Percentiles rank a stretch among this genome's conserved stretches.
phyloP scores from a whole-genome alignment of 1,140 invertebrate species.

The Calliphora vicina region DNA sequence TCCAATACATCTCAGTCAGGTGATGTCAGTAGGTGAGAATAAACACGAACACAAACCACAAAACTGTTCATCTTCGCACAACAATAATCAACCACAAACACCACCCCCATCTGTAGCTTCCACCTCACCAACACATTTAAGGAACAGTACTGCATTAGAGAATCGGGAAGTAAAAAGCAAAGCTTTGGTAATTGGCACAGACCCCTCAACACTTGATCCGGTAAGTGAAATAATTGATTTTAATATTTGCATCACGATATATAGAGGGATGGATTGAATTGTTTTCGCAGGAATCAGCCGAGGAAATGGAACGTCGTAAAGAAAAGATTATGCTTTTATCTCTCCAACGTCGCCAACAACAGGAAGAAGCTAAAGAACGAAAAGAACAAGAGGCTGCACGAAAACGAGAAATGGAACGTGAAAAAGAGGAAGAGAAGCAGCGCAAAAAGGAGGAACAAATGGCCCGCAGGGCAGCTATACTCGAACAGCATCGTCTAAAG shows the following conservation, averaged over 20 bases:
- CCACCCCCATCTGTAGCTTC: slow-evolving; percentile 31
- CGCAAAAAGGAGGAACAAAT: slow-evolving; percentile 92
- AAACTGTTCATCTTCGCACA: not conserved
- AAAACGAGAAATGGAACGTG: slow-evolving; percentile 78
- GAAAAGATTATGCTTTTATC: slow-evolving; percentile 88
- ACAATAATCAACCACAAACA: slow-evolving; percentile 44
- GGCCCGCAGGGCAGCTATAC: slow-evolving; percentile 82
- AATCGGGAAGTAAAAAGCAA: slow-evolving; percentile 63
- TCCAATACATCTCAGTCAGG: slow-evolving; percentile 55
- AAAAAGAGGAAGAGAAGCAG: slow-evolving; percentile 84
- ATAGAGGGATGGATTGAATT: too few species aligned
- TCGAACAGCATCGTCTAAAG: slow-evolving; percentile 94
- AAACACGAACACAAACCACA: slow-evolving; percentile 14
- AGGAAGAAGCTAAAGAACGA: slow-evolving; percentile 84
- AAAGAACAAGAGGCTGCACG: slow-evolving; percentile 87
- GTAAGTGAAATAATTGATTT: slow-evolving; percentile 64
- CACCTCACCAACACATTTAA: not conserved
- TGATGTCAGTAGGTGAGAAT: slow-evolving; percentile 37
- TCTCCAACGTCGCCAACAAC: slow-evolving; percentile 84
- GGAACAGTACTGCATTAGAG: not conserved
- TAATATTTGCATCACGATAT: slow-evolving; percentile 9
- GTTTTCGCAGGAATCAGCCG: slow-evolving; percentile 68
- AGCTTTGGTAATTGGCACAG: slow-evolving; percentile 76
- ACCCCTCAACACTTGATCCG: slow-evolving; percentile 73
- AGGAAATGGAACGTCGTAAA: slow-evolving; percentile 91